A percentile compares a stretch with the other conserved stretches of the same genome.
Evolutionary conservation across 2,113 vertebrate genomes (phyloP).

Genomic region (Chelonoidis abingdonii): DNA sequence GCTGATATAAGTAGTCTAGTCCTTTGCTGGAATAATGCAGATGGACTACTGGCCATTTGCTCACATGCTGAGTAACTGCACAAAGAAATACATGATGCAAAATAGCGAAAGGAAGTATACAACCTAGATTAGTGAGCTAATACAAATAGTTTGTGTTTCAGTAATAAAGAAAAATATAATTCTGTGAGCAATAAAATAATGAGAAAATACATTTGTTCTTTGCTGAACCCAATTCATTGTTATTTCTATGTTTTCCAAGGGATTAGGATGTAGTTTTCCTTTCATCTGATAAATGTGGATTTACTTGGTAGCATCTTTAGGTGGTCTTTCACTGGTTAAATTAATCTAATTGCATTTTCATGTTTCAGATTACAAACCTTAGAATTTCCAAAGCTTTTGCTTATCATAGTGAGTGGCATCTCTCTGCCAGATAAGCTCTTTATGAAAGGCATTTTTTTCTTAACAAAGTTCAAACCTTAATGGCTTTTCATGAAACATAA

Average conservation of each 20-base stretch:
- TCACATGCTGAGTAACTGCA: neutral
- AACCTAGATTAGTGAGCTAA: neutral
- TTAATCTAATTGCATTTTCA: neutral
- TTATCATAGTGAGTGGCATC: neutral
- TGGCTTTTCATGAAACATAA: constrained; percentile 5
- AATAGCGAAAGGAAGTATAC: neutral
- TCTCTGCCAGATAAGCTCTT: neutral
- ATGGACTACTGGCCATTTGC: neutral
- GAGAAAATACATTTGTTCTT: neutral
- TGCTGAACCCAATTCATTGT: neutral
- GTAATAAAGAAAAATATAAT: neutral
- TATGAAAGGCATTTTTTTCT: neutral
- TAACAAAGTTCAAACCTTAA: constrained; percentile 18
- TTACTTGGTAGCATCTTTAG: neutral
- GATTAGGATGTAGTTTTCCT: neutral
- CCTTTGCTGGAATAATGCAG: neutral
- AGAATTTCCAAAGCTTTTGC: neutral
- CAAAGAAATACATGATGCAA: neutral
- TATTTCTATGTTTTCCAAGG: neutral
- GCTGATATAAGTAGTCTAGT: neutral
- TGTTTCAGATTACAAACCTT: neutral
- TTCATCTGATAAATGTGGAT: neutral
- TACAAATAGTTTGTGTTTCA: neutral
- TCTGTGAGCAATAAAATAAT: neutral
- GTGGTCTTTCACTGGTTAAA: neutral